Conservation (phyloP, 2,113 vertebrate genomes). For the Megaceryle torquata region DNA sequence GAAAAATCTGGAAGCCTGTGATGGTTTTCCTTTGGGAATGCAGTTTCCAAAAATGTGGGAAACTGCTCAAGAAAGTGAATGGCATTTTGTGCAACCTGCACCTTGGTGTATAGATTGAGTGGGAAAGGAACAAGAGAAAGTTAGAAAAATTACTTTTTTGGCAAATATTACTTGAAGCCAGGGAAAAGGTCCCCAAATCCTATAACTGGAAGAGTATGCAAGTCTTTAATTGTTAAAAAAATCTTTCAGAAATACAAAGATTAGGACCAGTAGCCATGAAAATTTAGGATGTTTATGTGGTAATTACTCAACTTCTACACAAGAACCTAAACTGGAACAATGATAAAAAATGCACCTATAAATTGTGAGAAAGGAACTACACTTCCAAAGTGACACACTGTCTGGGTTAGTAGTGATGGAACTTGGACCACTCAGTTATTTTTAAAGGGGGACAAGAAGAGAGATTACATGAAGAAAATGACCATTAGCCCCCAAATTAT, state of each 20-base stretch:
- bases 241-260: background rate
- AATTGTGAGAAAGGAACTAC: background rate
- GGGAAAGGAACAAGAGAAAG: background rate
- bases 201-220: background rate
- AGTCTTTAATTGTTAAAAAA: background rate
- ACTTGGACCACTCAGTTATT: background rate
- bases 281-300: background rate
- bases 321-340: background rate
- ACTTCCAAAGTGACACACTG: background rate
- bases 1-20: background rate
- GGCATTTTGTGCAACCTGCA: background rate
- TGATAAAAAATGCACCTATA: background rate
- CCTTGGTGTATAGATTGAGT: background rate
- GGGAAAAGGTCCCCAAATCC: background rate
- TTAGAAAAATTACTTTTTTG: background rate
- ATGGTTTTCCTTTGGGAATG: background rate
- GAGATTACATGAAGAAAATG: background rate
- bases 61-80: background rate
- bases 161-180: background rate
- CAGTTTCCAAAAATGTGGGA: background rate
- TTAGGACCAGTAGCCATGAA: background rate
- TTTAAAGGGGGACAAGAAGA: background rate
- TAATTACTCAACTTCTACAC: background rate
- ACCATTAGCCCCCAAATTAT: background rate
- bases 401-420: background rate